Base-by-base conservation (phyloP, 2,113 vertebrate species). In the Mesocricetus auratus region DNA sequence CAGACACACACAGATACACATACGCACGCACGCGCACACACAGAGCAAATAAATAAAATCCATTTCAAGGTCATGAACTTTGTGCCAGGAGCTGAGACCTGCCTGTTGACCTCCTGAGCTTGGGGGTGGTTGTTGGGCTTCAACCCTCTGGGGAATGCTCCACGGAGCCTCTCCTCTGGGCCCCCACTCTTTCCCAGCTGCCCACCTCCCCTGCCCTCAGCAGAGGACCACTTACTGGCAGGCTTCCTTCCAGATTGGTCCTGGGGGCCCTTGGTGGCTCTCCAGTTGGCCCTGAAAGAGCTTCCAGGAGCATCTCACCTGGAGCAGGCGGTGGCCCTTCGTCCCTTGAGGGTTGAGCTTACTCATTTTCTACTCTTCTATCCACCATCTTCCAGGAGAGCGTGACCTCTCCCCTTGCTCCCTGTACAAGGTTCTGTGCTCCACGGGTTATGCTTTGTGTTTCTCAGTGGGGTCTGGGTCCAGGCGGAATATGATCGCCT, bases 401-500 rank as follows among this genome's bases (percentile, higher is more conserved):
- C 7, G 0, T 6, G 6, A 8, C 79, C 56, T n/a, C 45, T 47
- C 4, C 21, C 15, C 53, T 26, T 73, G 45, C 15, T 88, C 5
- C 82, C 9, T 36, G 5, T 1, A 13, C 42, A 66, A 45, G 22
- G 22, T 10, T 86, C 73, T 92, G 7, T n/a, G 26, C n/a, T 42
- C 33, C 39, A 24, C 56, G 8, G 62, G n/a, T 33, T 19, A 22
- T 36, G 58, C 7, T 69, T 8, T 24, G 12, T 42, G 3, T 33
- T 62, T 39, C 47, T 11, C 75, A 39, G 29, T 73, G 77, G 1
- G 42, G 66, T 16, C 47, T 45, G 88, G 29, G 36, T 89, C 66
- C 77, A 81, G 13, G 0, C 1, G 26, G 36, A 1, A 8, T 47
- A 58, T 16, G 11, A 0, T 13, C 17, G 17, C 17, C 39, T 33